Evolutionary conservation across 1,140 invertebrate species (phyloP).

Genomic region (Orchestia grillus): DNA sequence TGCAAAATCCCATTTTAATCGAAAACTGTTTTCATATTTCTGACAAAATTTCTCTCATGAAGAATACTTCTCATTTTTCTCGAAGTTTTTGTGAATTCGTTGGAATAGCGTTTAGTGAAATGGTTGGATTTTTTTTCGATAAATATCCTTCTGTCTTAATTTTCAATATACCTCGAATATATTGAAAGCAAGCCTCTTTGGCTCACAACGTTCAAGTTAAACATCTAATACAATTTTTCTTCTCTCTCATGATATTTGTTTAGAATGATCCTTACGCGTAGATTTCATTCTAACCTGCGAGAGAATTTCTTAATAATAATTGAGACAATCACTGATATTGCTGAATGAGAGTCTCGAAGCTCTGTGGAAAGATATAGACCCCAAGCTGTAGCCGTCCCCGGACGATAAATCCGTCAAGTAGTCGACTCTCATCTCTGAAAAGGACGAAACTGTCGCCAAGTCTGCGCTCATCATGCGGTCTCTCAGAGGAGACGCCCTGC

Average conservation of each 20-base stretch:
- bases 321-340: constrained; percentile 46
- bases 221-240: neutral
- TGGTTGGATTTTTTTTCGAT: neutral
- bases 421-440: constrained; percentile 47
- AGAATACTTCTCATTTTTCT: no score
- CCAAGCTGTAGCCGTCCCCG: constrained; percentile 8
- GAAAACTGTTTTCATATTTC: no score
- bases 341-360: constrained; percentile 40
- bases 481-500: neutral
- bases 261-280: neutral
- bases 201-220: neutral
- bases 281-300: neutral
- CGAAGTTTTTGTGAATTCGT: no score
- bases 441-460: constrained; percentile 27
- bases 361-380: constrained; percentile 33
- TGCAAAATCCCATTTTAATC: no score
- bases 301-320: neutral
- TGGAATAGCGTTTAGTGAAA: no score
- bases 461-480: constrained; percentile 8
- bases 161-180: neutral
- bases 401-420: constrained; percentile 26
- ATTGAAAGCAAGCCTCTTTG: neutral
- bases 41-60: no score
- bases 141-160: neutral
- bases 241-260: neutral